A percentile compares a stretch with the other conserved stretches of the same genome.
Conservation (phyloP, 2,797 vertebrate genomes). For the Carduelis carduelis region DNA sequence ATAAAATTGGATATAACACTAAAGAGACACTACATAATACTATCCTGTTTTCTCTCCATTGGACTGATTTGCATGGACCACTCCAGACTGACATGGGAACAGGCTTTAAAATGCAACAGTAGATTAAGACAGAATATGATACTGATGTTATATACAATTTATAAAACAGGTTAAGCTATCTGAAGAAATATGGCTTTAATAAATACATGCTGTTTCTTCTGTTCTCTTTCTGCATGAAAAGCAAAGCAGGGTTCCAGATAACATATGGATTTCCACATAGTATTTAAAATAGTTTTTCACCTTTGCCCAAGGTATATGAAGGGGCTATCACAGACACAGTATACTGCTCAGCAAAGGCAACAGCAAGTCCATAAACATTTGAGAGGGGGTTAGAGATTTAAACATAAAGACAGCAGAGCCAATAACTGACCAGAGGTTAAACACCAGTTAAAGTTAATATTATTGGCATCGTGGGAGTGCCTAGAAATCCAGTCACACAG, state of each 20-base stretch:
- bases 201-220: constrained; percentile 37
- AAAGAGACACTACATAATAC: neutral
- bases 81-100: constrained; percentile 14
- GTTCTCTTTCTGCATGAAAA: constrained; percentile 24
- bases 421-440: neutral
- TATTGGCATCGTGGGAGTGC: neutral
- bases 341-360: neutral
- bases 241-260: constrained; percentile 8
- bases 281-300: neutral
- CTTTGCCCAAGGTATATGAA: neutral
- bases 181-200: constrained; percentile 51
- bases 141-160: constrained; percentile 41
- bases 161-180: constrained; percentile 40
- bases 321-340: neutral
- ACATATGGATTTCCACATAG: constrained; percentile 18
- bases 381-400: neutral
- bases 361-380: neutral
- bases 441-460: neutral
- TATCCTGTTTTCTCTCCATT: neutral
- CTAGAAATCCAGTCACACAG: neutral
- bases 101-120: constrained; percentile 32
- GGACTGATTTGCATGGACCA: constrained; percentile 25
- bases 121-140: constrained; percentile 46
- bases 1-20: constrained; percentile 43
- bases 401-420: neutral